These are phyloP conservation scores for Podarcis siculus DNA, from an alignment of 2,797 vertebrate species.

Conservation along the genomic window DNA sequence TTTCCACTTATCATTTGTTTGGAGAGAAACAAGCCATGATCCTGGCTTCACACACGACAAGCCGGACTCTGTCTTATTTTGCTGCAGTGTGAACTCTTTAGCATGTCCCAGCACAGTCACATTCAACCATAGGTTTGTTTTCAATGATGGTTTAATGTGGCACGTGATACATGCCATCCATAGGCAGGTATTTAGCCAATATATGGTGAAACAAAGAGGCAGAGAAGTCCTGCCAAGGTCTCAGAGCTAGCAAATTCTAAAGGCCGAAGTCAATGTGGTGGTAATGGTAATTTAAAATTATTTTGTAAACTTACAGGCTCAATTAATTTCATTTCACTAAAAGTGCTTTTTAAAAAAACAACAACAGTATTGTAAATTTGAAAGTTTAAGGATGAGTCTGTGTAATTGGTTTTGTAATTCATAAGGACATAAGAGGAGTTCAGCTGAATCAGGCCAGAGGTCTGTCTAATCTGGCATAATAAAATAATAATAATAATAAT, in stretches of 20 bases:
- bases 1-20: too few relatives aligned
- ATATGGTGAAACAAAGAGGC: too few relatives aligned
- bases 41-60: too few relatives aligned
- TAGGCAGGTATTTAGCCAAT: slow-evolving; percentile 21
- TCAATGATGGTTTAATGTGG: not conserved
- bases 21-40: too few relatives aligned
- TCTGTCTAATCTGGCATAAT: too few relatives aligned
- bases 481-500: too few relatives aligned
- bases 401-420: not conserved
- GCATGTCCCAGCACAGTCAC: too few relatives aligned
- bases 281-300: not conserved
- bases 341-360: not conserved
- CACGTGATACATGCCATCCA: slow-evolving; percentile 6
- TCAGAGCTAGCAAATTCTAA: not conserved
- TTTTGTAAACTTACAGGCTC: not conserved
- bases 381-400: not conserved
- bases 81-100: too few relatives aligned
- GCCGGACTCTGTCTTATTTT: too few relatives aligned
- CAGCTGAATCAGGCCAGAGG: too few relatives aligned
- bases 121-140: too few relatives aligned
- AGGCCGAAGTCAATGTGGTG: not conserved
- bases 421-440: not conserved
- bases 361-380: not conserved
- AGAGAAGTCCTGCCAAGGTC: not conserved
- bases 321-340: not conserved